Base-by-base conservation (phyloP, 2,797 vertebrate species). In the Alcedo atthis region DNA sequence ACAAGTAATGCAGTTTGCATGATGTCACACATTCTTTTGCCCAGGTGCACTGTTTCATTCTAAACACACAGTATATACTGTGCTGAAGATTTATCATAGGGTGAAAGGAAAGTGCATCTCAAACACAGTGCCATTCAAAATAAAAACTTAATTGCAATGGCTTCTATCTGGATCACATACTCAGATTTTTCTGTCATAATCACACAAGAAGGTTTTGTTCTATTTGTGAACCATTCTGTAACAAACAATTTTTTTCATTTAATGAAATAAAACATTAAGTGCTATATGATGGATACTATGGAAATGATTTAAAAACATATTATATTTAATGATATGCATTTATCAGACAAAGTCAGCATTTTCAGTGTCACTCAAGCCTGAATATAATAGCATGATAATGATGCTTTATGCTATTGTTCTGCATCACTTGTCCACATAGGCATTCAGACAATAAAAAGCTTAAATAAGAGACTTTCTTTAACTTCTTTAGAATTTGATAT, bases 391-490 rank as follows among this genome's bases (percentile, higher is more conserved):
- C 33, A 71, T 3, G 12, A 42, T 43, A 88, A 86, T 22, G 16
- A 81, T 51, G 43, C 40, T 86, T 84, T 76, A 55, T 51, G n/a
- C 33, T 71, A 75, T 79, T 88, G 75, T 2, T 8, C 16, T 26
- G n/a, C 18, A 75, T 42, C 4, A 3, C 28, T 94, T 53, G 57
- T 32, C 80, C 67, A 70, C 42, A 91, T 73, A 62, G 43, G 67
- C 49, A 35, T 88, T 81, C 28, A 74, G 37, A 78, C 20, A 90
- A 54, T 58, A 33, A 81, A 93, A 83, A 25, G 35, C 28, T 37
- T 49, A 78, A 78, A 54, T 25, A 95, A 78, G 32, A 91, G 9
- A 80, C 68, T 90, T 89, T 71, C 18, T 90, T 93, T 62, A 61
- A 22, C 57, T 12, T 12, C 75, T 93, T 64, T 46, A 88, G 33